phyloP scores from a whole-genome alignment of 1,140 invertebrate species.

The Caenorhabditis tropicalis region DNA sequence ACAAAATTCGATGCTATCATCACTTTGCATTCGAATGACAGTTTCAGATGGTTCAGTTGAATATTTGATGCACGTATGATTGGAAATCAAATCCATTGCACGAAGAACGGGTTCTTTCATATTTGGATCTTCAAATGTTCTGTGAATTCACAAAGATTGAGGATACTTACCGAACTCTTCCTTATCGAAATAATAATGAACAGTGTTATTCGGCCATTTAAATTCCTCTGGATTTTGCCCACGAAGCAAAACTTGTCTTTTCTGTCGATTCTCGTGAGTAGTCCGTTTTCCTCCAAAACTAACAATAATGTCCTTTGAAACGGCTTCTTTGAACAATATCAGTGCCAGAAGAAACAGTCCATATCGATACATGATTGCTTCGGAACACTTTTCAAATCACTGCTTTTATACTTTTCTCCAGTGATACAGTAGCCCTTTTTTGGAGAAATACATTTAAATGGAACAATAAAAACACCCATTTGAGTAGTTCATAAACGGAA shows the following conservation, averaged over 20 bases:
- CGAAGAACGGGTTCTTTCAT: background rate
- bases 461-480: no score
- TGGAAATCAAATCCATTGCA: background rate
- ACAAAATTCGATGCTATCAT: background rate
- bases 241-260: background rate
- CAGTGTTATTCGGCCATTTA: slow-evolving; percentile 2
- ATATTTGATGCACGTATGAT: slow-evolving; percentile 3
- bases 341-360: background rate
- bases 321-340: background rate
- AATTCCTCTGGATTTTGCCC: background rate
- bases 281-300: background rate
- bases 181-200: background rate
- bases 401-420: no score
- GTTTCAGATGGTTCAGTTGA: background rate
- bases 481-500: no score
- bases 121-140: background rate
- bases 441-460: no score
- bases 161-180: background rate
- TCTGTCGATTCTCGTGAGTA: background rate
- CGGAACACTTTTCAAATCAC: no score
- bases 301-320: background rate
- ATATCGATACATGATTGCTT: background rate
- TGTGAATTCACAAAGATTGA: background rate
- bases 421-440: no score
- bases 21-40: background rate